These are phyloP conservation scores for Bactericera cockerelli DNA, from an alignment of 1,140 invertebrate species.

Conservation along the genomic window DNA sequence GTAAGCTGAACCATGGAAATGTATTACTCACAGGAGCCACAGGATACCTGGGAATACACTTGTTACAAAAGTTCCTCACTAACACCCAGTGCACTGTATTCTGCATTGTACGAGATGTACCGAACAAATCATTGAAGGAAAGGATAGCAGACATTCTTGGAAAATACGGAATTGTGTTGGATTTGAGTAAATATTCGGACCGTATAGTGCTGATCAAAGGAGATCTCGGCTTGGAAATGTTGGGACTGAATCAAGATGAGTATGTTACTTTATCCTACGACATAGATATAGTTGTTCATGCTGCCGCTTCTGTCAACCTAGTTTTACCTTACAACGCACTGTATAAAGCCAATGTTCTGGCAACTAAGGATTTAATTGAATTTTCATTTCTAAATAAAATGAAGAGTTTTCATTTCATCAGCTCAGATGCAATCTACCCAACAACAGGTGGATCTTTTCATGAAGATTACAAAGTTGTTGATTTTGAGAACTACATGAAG, in stretches of 20 bases:
- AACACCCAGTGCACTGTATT: slow-evolving; percentile 29
- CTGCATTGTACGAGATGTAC: slow-evolving; percentile 31
- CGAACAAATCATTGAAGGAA: slow-evolving; percentile 19
- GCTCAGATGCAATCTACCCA: slow-evolving; percentile 36
- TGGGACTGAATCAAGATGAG: slow-evolving; percentile 33
- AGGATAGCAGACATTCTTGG: neutral
- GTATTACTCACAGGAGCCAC: slow-evolving; percentile 33
- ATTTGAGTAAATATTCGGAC: neutral
- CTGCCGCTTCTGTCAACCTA: slow-evolving; percentile 36
- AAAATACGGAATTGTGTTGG: neutral
- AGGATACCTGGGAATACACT: slow-evolving; percentile 32
- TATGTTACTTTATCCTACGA: slow-evolving; percentile 32
- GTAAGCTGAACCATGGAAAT: slow-evolving; percentile 19
- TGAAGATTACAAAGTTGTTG: slow-evolving; percentile 29
- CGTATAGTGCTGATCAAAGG: slow-evolving; percentile 19
- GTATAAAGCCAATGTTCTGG: slow-evolving; percentile 33
- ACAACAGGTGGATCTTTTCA: slow-evolving; percentile 24
- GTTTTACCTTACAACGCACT: slow-evolving; percentile 35
- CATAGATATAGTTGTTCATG: slow-evolving; percentile 36
- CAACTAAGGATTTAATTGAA: slow-evolving; percentile 33
- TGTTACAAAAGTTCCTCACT: slow-evolving; percentile 29
- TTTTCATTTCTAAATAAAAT: slow-evolving; percentile 35
- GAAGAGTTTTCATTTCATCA: slow-evolving; percentile 35
- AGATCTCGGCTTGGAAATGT: slow-evolving; percentile 33
- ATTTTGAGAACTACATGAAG: slow-evolving; percentile 25